Conservation (phyloP, 2,888 invertebrate species). For the Acanthosepion lycidas region DNA sequence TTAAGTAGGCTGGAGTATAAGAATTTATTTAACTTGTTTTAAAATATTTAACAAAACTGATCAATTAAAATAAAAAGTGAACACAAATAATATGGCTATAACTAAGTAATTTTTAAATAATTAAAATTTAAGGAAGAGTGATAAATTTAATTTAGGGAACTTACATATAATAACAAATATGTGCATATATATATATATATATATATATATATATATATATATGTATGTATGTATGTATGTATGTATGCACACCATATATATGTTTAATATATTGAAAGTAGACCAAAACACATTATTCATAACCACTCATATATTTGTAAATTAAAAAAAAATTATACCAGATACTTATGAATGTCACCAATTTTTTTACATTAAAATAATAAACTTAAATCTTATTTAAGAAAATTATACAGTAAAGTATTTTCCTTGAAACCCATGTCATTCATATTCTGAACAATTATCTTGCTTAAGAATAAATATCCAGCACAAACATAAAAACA, state of each 20-base stretch:
- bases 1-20: background rate
- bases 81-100: background rate
- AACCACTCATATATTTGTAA: no score
- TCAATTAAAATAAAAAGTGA: background rate
- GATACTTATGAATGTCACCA: background rate
- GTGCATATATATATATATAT: background rate
- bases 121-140: background rate
- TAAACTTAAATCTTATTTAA: background rate
- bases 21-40: background rate
- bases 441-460: no score
- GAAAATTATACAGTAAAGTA: background rate
- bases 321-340: background rate
- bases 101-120: background rate
- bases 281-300: no score
- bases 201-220: background rate
- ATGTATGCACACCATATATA: no score
- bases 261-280: no score
- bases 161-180: background rate
- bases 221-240: no score
- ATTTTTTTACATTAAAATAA: background rate
- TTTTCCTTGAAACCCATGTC: background rate
- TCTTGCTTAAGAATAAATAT: background rate
- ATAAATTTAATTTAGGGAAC: background rate
- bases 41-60: background rate
- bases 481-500: background rate